Percentiles rank a stretch among this genome's conserved stretches.
phyloP scores from a whole-genome alignment of 1,140 invertebrate genomes.

The Prorops nasuta region DNA sequence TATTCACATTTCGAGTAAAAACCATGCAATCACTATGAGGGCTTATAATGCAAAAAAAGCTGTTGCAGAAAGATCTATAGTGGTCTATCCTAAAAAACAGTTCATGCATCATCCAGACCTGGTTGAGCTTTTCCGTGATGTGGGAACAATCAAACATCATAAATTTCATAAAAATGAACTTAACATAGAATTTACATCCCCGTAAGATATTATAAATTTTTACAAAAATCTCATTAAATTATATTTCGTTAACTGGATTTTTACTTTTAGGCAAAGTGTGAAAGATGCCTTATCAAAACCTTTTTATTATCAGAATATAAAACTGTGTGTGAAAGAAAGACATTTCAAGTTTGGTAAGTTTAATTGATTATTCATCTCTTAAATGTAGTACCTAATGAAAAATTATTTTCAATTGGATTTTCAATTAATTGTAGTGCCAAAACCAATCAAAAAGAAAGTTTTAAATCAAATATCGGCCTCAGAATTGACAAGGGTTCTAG shows the following conservation, averaged over 20 bases:
- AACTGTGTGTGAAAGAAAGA: conserved; percentile 29
- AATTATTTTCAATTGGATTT: not conserved
- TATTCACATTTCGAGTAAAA: no score
- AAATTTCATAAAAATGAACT: conserved; percentile 25
- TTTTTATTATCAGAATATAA: conserved; percentile 25
- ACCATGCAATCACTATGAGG: no score
- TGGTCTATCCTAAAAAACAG: conserved; percentile 42
- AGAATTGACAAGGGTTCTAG: conserved; percentile 1
- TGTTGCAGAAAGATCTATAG: conserved; percentile 42
- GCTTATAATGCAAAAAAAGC: no score
- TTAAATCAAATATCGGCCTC: not conserved
- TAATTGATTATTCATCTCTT: not conserved
- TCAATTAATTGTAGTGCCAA: not conserved
- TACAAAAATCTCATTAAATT: not conserved
- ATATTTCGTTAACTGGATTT: not conserved
- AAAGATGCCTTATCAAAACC: conserved; percentile 26
- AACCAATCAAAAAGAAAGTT: not conserved
- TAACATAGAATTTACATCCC: conserved; percentile 38
- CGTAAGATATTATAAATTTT: conserved; percentile 25
- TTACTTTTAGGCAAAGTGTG: conserved; percentile 27
- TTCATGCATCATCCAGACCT: conserved; percentile 20
- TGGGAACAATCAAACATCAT: conserved; percentile 41
- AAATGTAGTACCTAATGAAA: not conserved
- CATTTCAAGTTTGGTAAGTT: conserved; percentile 22
- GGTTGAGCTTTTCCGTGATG: conserved; percentile 41